These are phyloP conservation scores for Silurus lanzhouensis DNA, from an alignment of 2,797 vertebrate species.

Conservation along the genomic window DNA sequence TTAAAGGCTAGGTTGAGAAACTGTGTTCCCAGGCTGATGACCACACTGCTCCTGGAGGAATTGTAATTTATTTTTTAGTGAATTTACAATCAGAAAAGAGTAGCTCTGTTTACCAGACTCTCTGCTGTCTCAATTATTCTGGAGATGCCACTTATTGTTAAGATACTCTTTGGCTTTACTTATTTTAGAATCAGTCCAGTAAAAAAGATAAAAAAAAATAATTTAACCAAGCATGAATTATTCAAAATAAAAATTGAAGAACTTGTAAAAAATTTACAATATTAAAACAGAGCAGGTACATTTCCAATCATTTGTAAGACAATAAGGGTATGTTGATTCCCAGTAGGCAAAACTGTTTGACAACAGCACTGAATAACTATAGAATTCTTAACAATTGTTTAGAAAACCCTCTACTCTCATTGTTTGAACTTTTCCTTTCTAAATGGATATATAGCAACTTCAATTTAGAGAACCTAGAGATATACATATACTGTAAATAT, in stretches of 20 bases:
- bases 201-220: background rate
- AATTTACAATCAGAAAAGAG: background rate
- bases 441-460: background rate
- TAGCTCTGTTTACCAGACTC: background rate
- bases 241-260: background rate
- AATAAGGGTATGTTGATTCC: background rate
- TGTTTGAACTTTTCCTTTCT: background rate
- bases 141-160: background rate
- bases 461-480: background rate
- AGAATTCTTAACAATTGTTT: background rate
- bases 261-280: background rate
- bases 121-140: background rate
- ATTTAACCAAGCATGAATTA: background rate
- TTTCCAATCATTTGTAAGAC: background rate
- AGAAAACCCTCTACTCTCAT: background rate
- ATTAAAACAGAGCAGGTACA: background rate
- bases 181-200: background rate
- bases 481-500: background rate
- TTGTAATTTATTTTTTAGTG: conserved; percentile 10
- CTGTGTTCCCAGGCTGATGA: conserved; percentile 19
- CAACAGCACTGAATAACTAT: background rate
- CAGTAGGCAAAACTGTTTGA: background rate
- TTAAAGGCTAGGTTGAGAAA: conserved; percentile 21
- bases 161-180: background rate
- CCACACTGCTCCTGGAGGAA: conserved; percentile 1